A percentile compares a stretch with the other conserved stretches of the same genome.
These are phyloP conservation scores for Romanogobio albipinnatus DNA, from an alignment of 2,113 vertebrate species.

Conservation along the genomic window DNA sequence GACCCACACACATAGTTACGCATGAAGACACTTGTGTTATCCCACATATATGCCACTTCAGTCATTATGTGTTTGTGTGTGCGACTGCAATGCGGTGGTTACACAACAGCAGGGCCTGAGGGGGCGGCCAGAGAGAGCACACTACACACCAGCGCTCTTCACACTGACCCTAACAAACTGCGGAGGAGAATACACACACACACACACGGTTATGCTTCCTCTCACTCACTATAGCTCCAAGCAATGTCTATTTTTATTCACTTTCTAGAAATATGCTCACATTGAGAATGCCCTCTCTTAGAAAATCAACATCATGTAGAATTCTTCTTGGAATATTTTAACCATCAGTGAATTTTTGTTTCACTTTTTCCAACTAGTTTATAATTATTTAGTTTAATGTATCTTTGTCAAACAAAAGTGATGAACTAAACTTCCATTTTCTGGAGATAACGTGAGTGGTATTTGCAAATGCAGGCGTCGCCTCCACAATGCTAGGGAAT, in stretches of 20 bases:
- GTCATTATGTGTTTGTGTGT: slow-evolving; percentile 38
- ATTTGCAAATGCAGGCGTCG: background rate
- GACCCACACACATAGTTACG: background rate
- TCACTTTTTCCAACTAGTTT: background rate
- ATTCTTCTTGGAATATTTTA: slow-evolving; percentile 5
- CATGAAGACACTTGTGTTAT: slow-evolving; percentile 32
- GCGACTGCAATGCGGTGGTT: slow-evolving; percentile 41
- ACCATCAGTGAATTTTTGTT: background rate
- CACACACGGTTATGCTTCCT: slow-evolving; percentile 11
- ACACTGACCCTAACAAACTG: slow-evolving; percentile 55
- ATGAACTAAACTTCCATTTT: background rate
- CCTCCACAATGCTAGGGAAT: background rate
- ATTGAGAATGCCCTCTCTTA: slow-evolving; percentile 24
- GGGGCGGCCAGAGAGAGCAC: slow-evolving; percentile 50
- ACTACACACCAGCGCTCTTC: slow-evolving; percentile 46
- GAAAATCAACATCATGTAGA: slow-evolving; percentile 6
- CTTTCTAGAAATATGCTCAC: slow-evolving; percentile 44
- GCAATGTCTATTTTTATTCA: slow-evolving; percentile 56
- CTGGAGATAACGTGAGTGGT: background rate
- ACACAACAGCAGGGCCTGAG: slow-evolving; percentile 54
- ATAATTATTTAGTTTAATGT: background rate
- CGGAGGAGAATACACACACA: slow-evolving; percentile 49
- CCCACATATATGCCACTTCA: background rate
- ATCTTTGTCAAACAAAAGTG: background rate
- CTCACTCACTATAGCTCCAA: slow-evolving; percentile 30